These are phyloP conservation scores for Fopius arisanus DNA, from an alignment of 1,140 invertebrate species.

Conservation along the genomic window DNA sequence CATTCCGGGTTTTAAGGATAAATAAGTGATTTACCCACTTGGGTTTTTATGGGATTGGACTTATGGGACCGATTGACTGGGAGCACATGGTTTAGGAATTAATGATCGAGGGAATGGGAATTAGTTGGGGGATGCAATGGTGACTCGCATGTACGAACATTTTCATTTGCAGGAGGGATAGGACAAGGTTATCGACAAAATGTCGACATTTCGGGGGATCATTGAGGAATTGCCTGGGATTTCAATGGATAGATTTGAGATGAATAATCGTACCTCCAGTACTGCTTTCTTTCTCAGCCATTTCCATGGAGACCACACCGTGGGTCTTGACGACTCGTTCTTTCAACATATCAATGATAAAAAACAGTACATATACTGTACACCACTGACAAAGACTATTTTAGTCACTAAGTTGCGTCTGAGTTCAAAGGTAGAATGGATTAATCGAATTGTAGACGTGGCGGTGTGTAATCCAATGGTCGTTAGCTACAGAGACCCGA, in stretches of 20 bases:
- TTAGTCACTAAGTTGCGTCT: slow-evolving; percentile 34
- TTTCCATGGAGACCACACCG: slow-evolving; percentile 73
- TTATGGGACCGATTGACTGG: no score
- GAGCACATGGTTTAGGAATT: no score
- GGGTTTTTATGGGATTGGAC: no score
- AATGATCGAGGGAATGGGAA: no score
- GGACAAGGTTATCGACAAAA: slow-evolving; percentile 43
- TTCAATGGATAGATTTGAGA: slow-evolving; percentile 70
- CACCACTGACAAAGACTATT: slow-evolving; percentile 49
- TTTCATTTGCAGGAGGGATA: slow-evolving; percentile 47
- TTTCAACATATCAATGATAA: slow-evolving; percentile 36
- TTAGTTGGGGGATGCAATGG: neutral
- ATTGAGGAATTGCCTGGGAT: slow-evolving; percentile 71
- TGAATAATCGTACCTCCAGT: slow-evolving; percentile 61
- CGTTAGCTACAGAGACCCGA: slow-evolving; percentile 40
- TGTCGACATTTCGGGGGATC: slow-evolving; percentile 71
- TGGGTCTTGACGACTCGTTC: slow-evolving; percentile 63
- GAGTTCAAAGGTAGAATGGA: neutral
- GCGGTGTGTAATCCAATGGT: slow-evolving; percentile 31
- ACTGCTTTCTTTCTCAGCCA: slow-evolving; percentile 73
- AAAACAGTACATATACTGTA: slow-evolving; percentile 55
- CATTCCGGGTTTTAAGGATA: no score
- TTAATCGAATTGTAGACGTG: slow-evolving; percentile 51
- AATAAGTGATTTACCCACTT: no score
- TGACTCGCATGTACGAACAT: neutral